These are phyloP conservation scores for Sinocyclocheilus anophthalmus DNA, from an alignment of 2,113 vertebrate genomes.

Conservation along the genomic window DNA sequence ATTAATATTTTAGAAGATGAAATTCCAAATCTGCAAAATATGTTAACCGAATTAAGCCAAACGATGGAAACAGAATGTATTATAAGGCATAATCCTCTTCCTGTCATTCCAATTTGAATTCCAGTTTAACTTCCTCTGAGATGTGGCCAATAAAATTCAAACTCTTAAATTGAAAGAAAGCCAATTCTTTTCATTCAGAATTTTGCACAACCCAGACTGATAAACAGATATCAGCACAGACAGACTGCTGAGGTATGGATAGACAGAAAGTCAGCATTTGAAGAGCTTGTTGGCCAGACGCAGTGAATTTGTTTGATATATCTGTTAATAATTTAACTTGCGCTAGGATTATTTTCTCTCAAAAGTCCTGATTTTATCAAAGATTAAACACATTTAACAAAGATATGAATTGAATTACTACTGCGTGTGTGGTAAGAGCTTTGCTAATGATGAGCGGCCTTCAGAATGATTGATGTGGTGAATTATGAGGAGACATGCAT, in stretches of 20 bases:
- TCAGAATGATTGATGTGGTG: constrained; percentile 49
- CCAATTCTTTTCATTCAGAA: background rate
- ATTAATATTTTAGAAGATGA: background rate
- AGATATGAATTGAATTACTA: constrained; percentile 7
- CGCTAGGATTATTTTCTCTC: background rate
- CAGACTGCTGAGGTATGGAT: constrained; percentile 24
- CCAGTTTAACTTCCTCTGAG: background rate
- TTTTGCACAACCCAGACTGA: background rate
- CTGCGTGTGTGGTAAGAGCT: constrained; percentile 17
- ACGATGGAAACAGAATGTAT: background rate
- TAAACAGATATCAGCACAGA: constrained; percentile 26
- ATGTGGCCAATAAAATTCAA: background rate
- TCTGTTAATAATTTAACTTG: background rate
- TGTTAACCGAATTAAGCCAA: too few species aligned
- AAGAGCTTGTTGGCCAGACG: constrained; percentile 32
- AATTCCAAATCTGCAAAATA: too few species aligned
- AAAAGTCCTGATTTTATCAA: background rate
- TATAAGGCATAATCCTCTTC: background rate
- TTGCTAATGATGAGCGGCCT: constrained; percentile 28
- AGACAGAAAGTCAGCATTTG: background rate
- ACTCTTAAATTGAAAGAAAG: background rate
- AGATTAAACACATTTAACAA: constrained; percentile 11
- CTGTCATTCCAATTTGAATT: background rate
- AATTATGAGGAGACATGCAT: constrained; percentile 30
- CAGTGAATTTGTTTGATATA: background rate